phyloP scores from a whole-genome alignment of 2,888 invertebrate species.

The Nephrotoma flavescens region DNA sequence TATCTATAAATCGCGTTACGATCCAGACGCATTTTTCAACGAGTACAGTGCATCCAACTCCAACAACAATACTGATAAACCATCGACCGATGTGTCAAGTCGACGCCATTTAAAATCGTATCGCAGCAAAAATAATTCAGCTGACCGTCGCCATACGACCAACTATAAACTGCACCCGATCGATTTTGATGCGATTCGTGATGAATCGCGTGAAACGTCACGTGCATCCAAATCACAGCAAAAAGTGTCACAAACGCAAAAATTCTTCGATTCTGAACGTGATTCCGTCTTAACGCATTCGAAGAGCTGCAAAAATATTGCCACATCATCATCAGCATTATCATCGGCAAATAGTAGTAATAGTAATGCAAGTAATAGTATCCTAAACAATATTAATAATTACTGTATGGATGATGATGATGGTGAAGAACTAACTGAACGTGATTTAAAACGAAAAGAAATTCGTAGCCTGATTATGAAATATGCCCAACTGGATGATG shows the following conservation, averaged over 20 bases:
- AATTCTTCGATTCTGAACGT: slow-evolving; percentile 20
- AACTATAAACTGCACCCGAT: not conserved
- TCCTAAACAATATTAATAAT: slow-evolving; percentile 5
- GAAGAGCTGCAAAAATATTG: slow-evolving; percentile 37
- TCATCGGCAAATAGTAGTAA: slow-evolving; percentile 24
- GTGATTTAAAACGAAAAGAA: slow-evolving; percentile 69
- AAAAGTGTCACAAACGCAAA: slow-evolving; percentile 20
- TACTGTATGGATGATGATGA: slow-evolving; percentile 27
- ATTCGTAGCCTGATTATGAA: slow-evolving; percentile 70
- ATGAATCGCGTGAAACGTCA: not conserved
- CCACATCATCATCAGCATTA: slow-evolving; percentile 35
- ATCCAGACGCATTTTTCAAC: slow-evolving; percentile 18
- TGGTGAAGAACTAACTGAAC: slow-evolving; percentile 41
- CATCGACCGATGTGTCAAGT: not conserved
- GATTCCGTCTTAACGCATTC: slow-evolving; percentile 28
- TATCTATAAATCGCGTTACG: slow-evolving; percentile 20
- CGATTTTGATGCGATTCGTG: not conserved
- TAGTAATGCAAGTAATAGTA: slow-evolving; percentile 1
- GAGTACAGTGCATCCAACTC: slow-evolving; percentile 13
- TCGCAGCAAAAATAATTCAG: slow-evolving; percentile 16
- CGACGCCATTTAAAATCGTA: slow-evolving; percentile 19
- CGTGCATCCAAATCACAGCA: not conserved
- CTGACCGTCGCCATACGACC: slow-evolving; percentile 4
- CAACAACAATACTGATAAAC: not conserved
- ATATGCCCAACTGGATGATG: slow-evolving; percentile 47